A percentile compares a stretch with the other conserved stretches of the same genome.
These are phyloP conservation scores for Scyliorhinus canicula DNA, from an alignment of 2,797 vertebrate genomes.

Conservation along the genomic window DNA sequence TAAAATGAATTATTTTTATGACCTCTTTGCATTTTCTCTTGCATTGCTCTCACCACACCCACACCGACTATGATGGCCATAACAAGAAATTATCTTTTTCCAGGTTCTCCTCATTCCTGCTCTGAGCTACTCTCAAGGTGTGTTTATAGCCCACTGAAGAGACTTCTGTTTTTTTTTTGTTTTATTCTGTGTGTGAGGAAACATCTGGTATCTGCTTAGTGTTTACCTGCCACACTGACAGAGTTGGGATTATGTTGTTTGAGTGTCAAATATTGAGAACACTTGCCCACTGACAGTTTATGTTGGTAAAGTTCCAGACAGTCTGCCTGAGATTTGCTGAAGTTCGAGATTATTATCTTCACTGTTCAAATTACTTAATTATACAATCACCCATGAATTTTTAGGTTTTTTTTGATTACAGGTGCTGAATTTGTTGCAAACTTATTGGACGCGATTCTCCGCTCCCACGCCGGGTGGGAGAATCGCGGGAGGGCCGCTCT, in stretches of 20 bases:
- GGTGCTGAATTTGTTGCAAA: too few species aligned
- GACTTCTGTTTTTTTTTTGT: background rate
- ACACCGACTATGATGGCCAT: background rate
- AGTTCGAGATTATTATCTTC: background rate
- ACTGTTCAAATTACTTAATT: background rate
- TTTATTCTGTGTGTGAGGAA: background rate
- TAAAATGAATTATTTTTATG: background rate
- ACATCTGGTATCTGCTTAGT: background rate
- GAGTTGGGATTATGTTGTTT: background rate
- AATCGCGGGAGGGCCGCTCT: too few species aligned
- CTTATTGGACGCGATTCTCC: too few species aligned
- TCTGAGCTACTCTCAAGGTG: background rate
- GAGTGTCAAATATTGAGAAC: background rate
- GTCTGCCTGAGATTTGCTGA: background rate
- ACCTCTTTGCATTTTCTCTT: background rate
- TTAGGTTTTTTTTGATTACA: background rate
- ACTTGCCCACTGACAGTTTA: background rate
- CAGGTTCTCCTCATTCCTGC: background rate
- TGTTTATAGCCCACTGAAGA: background rate
- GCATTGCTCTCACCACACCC: background rate
- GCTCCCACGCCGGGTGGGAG: too few species aligned
- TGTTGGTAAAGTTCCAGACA: background rate
- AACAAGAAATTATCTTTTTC: background rate
- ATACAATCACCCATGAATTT: background rate
- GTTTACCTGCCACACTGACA: background rate